phyloP scores from a whole-genome alignment of 1,140 invertebrate species.

The Pogonomyrmex barbatus region DNA sequence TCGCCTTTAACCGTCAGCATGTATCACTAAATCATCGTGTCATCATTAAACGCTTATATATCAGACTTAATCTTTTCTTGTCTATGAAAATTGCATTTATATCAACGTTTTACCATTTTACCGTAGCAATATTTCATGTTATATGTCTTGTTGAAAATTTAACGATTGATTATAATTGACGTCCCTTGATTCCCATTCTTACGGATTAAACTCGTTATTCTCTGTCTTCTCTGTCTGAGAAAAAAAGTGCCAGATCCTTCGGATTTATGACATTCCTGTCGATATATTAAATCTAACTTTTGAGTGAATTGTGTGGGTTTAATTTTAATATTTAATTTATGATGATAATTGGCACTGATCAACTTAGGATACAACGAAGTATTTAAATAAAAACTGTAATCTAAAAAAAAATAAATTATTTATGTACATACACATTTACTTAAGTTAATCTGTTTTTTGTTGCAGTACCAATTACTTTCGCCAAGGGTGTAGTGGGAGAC shows the following conservation, averaged over 20 bases:
- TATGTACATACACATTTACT: neutral
- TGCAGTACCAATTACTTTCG: conserved; percentile 84
- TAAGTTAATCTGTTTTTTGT: conserved; percentile 56
- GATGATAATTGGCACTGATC: neutral
- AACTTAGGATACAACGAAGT: neutral
- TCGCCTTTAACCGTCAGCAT: conserved; percentile 64
- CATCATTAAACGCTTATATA: neutral
- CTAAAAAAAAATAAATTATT: neutral
- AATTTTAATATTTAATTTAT: conserved; percentile 1
- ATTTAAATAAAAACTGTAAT: neutral
- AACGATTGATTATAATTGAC: neutral
- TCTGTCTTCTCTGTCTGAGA: neutral
- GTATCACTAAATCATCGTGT: conserved; percentile 61
- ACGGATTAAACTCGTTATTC: neutral
- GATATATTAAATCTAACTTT: neutral
- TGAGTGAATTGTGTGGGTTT: neutral
- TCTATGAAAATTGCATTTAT: conserved; percentile 18
- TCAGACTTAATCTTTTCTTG: conserved; percentile 67
- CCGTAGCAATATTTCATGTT: conserved; percentile 1
- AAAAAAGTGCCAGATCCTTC: neutral
- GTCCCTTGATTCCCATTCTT: neutral
- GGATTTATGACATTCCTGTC: conserved; percentile 11
- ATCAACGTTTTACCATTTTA: conserved; percentile 6
- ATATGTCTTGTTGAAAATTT: neutral
- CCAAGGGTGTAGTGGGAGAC: conserved; percentile 85